A percentile compares a stretch with the other conserved stretches of the same genome.
Evolutionary conservation across 2,797 vertebrate genomes (phyloP).

Genomic region (Acridotheres tristis): DNA sequence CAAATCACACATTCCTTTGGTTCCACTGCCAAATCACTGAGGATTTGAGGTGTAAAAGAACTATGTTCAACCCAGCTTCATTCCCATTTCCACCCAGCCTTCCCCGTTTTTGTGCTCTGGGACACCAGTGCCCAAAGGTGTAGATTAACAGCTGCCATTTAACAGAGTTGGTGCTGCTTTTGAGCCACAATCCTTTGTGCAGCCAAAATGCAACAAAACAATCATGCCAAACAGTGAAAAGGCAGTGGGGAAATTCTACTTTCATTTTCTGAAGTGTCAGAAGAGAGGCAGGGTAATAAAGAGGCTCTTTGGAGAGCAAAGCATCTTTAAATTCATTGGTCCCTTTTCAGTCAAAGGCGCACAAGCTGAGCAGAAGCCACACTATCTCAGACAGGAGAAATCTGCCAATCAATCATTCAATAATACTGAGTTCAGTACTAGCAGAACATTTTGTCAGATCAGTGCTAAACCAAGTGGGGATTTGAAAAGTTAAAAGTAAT

Average conservation of each 20-base stretch:
- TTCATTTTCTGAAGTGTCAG: background rate
- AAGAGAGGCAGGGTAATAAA: background rate
- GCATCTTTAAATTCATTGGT: background rate
- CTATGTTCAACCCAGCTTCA: background rate
- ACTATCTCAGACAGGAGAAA: background rate
- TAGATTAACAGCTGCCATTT: background rate
- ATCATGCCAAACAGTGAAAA: background rate
- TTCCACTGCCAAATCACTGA: background rate
- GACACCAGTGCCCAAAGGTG: background rate
- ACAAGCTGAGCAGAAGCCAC: background rate
- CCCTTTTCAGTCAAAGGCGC: background rate
- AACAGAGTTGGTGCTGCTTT: background rate
- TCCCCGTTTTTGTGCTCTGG: background rate
- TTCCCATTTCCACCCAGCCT: background rate
- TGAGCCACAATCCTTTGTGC: background rate
- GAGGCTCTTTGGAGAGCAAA: background rate
- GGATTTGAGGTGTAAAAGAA: background rate
- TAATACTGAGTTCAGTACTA: background rate
- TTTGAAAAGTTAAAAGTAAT: conserved; percentile 2
- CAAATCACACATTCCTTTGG: background rate
- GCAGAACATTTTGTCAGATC: background rate
- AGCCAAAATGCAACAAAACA: background rate
- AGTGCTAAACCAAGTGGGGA: background rate
- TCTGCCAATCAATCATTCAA: background rate
- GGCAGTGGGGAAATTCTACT: background rate